Evolutionary conservation across 2,113 vertebrate species (phyloP).

Genomic region (Cairina moschata): DNA sequence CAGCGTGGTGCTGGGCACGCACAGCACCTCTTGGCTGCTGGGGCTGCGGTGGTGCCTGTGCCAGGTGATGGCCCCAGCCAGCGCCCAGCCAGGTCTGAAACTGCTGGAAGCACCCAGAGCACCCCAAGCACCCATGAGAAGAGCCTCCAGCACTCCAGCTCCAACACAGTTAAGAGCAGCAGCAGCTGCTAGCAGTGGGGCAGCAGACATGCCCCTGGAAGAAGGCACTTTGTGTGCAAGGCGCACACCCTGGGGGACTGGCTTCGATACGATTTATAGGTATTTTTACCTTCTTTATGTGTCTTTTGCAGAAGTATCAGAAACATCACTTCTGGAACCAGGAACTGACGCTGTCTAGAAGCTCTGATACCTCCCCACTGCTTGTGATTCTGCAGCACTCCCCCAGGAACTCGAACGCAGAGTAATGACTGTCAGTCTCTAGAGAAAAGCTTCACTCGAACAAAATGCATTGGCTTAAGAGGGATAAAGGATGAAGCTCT

Average conservation of each 20-base stretch:
- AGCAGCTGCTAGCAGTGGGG: not conserved
- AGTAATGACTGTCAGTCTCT: not conserved
- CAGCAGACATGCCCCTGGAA: not conserved
- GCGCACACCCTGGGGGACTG: not conserved
- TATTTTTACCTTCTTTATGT: not conserved
- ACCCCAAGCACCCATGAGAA: not conserved
- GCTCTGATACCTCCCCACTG: not conserved
- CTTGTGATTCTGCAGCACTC: not conserved
- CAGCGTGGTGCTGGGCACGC: accelerated
- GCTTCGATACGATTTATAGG: not conserved
- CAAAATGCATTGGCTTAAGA: not conserved
- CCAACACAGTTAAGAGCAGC: not conserved
- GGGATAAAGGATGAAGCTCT: slow-evolving; percentile 13
- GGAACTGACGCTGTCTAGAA: not conserved
- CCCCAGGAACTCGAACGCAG: not conserved
- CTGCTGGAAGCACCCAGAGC: not conserved
- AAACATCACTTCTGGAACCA: not conserved
- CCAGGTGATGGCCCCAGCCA: not conserved
- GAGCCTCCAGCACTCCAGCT: not conserved
- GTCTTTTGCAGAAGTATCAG: not conserved
- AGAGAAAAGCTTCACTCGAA: slow-evolving; percentile 5
- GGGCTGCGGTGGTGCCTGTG: not conserved
- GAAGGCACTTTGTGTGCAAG: not conserved
- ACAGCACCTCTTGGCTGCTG: not conserved
- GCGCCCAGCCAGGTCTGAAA: not conserved